phyloP scores from a whole-genome alignment of 2,888 invertebrate genomes.

The Pilophorus perplexus region DNA sequence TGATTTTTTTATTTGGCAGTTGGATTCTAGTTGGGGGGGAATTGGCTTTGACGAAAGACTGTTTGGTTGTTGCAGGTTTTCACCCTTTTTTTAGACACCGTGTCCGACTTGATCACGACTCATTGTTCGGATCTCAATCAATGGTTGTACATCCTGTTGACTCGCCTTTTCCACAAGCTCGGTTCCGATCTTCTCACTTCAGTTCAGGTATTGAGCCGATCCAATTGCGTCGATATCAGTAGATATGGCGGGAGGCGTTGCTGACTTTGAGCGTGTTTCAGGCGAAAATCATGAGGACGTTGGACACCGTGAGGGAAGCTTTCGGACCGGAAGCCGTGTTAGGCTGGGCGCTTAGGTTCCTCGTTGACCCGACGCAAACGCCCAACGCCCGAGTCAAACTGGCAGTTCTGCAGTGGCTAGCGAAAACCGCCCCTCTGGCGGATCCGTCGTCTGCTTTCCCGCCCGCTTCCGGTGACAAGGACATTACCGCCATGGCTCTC shows the following conservation, averaged over 20 bases:
- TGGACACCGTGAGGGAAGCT: constrained; percentile 63
- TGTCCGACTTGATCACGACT: constrained; percentile 81
- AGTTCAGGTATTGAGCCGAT: constrained; percentile 56
- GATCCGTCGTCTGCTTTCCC: constrained; percentile 50
- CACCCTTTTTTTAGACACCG: constrained; percentile 86
- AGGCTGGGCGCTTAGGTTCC: constrained; percentile 56
- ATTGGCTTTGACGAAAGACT: too few species aligned
- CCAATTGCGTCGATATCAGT: too few species aligned
- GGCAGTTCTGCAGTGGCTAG: constrained; percentile 69
- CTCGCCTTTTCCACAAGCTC: constrained; percentile 81
- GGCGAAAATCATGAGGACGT: constrained; percentile 81
- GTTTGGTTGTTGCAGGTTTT: constrained; percentile 61
- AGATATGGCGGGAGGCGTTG: too few species aligned
- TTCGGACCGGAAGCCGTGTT: constrained; percentile 43
- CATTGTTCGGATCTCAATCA: constrained; percentile 86
- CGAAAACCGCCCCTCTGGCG: constrained; percentile 58
- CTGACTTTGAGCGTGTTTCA: too few species aligned
- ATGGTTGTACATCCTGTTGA: constrained; percentile 90
- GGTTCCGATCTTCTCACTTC: constrained; percentile 90
- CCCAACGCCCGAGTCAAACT: constrained; percentile 80
- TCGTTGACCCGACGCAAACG: constrained; percentile 89
- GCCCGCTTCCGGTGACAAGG: constrained; percentile 47
- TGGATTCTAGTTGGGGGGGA: too few species aligned
- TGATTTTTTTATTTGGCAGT: too few species aligned
- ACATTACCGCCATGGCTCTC: constrained; percentile 63